phyloP scores from a whole-genome alignment of 2,888 invertebrate species.

The Drosophila pseudotalamancana region DNA sequence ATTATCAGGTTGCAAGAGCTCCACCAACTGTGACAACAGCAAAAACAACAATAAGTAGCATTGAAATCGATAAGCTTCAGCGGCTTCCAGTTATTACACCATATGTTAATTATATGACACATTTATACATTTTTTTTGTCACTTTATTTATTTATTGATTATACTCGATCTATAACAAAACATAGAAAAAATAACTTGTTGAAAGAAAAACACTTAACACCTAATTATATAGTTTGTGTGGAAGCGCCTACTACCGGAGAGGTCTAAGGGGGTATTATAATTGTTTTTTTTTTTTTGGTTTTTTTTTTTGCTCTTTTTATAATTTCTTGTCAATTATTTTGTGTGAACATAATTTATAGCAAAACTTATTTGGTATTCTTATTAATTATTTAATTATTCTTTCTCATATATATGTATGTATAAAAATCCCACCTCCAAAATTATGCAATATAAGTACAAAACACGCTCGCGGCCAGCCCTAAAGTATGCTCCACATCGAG shows the following conservation, averaged over 20 bases:
- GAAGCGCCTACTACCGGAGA: constrained; percentile 31
- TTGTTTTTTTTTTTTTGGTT: constrained; percentile 10
- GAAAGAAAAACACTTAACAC: constrained; percentile 43
- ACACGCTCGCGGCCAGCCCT: constrained; percentile 2
- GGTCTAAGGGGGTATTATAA: constrained; percentile 10
- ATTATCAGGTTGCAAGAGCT: constrained; percentile 46
- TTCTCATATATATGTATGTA: constrained; percentile 3
- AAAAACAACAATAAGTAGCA: constrained; percentile 29
- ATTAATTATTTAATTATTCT: constrained; percentile 26
- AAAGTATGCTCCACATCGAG: constrained; percentile 32
- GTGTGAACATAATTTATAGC: constrained; percentile 19
- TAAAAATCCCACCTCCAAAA: constrained; percentile 38
- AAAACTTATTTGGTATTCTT: constrained; percentile 19
- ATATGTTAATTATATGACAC: constrained; percentile 20
- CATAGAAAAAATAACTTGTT: constrained; percentile 35
- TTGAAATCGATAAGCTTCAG: constrained; percentile 54
- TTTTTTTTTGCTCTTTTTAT: constrained; percentile 22
- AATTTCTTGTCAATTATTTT: constrained; percentile 40
- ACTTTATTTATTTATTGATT: constrained; percentile 58
- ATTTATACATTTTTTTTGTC: constrained; percentile 25
- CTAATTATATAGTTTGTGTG: constrained; percentile 23
- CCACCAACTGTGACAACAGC: constrained; percentile 51
- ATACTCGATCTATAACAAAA: constrained; percentile 65
- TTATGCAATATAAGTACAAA: constrained; percentile 40
- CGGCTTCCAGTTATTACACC: constrained; percentile 26